Evolutionary conservation across 2,888 invertebrate species (phyloP), one percentile per base, ranked within the genome.

Genomic region (Parnassius mnemosyne): DNA sequence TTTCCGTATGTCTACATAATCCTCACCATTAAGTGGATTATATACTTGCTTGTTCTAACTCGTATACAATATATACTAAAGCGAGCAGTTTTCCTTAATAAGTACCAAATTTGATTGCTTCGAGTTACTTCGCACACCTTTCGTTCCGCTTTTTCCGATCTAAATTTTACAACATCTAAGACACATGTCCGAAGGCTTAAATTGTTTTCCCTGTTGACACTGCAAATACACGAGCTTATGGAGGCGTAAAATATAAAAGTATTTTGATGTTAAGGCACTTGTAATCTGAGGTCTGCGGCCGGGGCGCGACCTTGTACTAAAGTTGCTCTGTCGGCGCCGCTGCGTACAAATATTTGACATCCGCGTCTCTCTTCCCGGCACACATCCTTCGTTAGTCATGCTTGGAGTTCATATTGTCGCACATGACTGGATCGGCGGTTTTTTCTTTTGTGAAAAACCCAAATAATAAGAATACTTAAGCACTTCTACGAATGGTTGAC

Each of bases 331-430:
- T 46, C 62, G 55, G 54, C 63, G 54, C 53, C 57, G 57, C 44
- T 7, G 13, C 60, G 59, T 20, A 49, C 76, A 76, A 87, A 87
- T 87, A 87, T 87, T 87, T 82, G 79, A 81, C 80, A 78, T 83
- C 84, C 81, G 79, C 72, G 61, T 64, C 70, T 71, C 76, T 56
- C 69, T 82, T 84, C 83, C 83, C 79, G 78, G 63, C 78, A 72
- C 78, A 82, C 82, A 85, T 87, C 87, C 86, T 82, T 72, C 69
- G 71, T 78, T 79, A 79, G 74, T 79, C 79, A 79, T 53, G 12
- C 53, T n/a, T 2, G 50, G 44, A 34, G 46, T 56, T 53, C 46
- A n/a, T 42, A 1, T 49, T 49, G 49, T 49, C 13, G 9, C 3
- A 13, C 13, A 49, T 49, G 49, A 58, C 16, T 25, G 55, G 10